Evolutionary conservation across 2,888 invertebrate species (phyloP).

Genomic region (Cosmia trapezina): DNA sequence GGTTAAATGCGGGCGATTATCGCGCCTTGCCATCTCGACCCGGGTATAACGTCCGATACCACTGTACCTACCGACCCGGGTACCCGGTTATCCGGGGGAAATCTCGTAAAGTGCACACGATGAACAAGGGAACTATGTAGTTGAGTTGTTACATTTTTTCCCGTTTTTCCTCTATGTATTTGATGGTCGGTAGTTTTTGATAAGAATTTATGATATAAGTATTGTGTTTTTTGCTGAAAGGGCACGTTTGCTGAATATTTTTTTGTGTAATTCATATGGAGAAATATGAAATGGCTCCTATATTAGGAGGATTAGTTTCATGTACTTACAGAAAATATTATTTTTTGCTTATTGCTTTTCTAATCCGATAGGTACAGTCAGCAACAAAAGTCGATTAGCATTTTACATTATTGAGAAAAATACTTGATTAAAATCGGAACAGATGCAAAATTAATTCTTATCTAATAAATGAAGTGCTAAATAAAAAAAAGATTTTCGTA

Average conservation of each 20-base stretch:
- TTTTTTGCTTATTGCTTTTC: neutral
- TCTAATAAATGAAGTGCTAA: too few species aligned
- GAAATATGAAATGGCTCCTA: neutral
- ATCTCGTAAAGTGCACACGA: conserved; percentile 61
- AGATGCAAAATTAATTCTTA: too few species aligned
- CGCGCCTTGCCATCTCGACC: conserved; percentile 54
- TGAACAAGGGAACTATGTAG: conserved; percentile 58
- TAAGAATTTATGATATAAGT: conserved; percentile 58
- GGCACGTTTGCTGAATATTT: neutral
- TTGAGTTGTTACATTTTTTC: conserved; percentile 53
- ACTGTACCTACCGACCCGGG: conserved; percentile 38
- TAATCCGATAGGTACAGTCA: too few species aligned
- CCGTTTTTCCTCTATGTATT: conserved; percentile 29
- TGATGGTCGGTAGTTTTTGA: conserved; percentile 54
- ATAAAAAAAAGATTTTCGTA: too few species aligned
- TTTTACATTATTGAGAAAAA: too few species aligned
- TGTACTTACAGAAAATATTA: neutral
- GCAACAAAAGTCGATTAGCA: too few species aligned
- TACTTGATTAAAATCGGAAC: too few species aligned
- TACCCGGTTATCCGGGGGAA: conserved; percentile 54
- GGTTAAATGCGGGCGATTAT: conserved; percentile 63
- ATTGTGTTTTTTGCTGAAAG: conserved; percentile 29
- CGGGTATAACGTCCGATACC: conserved; percentile 59
- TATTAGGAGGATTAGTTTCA: conserved; percentile 16
- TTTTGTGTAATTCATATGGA: neutral